Base-by-base conservation (phyloP, 2,888 invertebrate genomes). In the Drosophila colorata region DNA sequence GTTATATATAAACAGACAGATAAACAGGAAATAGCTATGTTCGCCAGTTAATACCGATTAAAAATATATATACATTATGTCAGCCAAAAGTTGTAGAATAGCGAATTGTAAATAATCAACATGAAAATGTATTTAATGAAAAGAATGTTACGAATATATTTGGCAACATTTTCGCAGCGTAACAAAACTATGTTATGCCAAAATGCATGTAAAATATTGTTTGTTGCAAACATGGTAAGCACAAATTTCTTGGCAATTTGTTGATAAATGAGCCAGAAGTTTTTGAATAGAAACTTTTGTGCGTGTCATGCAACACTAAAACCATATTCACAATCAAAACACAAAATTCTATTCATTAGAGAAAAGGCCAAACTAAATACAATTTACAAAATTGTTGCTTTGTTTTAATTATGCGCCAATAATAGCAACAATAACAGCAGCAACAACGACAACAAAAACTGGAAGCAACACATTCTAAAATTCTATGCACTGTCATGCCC, bases 321-420 rank as follows among this genome's bases (percentile, higher is more conserved):
- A 40, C 13, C 38, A 23, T 37, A 8, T 4, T 4, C 11, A 7
- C 18, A 35, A 58, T 41, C 20, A 35, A n/a, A 47, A 11, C 8
- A 13, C 48, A 7, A 37, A 44, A 44, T 11, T 5, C 20, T 35
- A 46, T 58, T 51, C 43, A 51, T 35, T 43, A 43, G 33, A 11
- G 40, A 25, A n/a, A 28, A 28, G 9, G 9, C 28, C 40, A 25
- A 57, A 55, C 53, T 31, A 18, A 37, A 71, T 47, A 40, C 23
- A 52, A 64, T 55, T 51, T 55, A 23, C 18, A 57, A 64, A 53
- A 51, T 70, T 63, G 47, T 47, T 58, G 58, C 60, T 69, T 53
- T 69, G 69, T 74, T 69, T 58, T 44, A 74, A 74, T 65, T 65
- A 61, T 48, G 48, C 16, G 18, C 20, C 59, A 40, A 64, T 60